Conservation (phyloP, 2,797 vertebrate genomes). For the Rhabdomys pumilio region DNA sequence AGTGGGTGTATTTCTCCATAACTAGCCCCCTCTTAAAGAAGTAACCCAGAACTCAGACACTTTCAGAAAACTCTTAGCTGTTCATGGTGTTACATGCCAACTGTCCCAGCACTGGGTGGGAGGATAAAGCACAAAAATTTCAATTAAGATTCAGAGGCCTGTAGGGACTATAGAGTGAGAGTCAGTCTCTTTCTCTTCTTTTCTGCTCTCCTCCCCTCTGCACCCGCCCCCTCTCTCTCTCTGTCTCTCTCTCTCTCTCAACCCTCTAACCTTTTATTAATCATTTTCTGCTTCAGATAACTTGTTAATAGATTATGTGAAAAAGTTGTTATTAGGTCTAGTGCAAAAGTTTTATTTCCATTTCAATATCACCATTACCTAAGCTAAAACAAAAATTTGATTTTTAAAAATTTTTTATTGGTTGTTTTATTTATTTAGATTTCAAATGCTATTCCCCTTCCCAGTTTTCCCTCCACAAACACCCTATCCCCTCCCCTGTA, state of each 20-base stretch:
- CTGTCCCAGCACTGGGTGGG: neutral
- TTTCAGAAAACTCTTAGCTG: constrained; percentile 41
- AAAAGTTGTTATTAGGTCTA: constrained; percentile 32
- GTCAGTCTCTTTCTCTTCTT: neutral
- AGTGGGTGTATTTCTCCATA: neutral
- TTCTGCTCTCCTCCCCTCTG: neutral
- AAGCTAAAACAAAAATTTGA: constrained; percentile 64
- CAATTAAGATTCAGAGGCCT: neutral
- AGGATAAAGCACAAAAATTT: neutral
- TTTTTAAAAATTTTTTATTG: too few species aligned
- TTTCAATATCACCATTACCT: constrained; percentile 23
- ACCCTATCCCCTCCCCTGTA: too few species aligned
- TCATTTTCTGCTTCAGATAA: constrained; percentile 61
- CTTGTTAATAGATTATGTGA: neutral
- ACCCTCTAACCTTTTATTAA: neutral
- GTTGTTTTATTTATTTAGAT: too few species aligned
- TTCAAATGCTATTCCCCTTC: too few species aligned
- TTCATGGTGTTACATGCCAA: neutral
- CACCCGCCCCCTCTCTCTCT: neutral
- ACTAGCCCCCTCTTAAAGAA: neutral
- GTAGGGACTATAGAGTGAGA: neutral
- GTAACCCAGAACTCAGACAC: constrained; percentile 4
- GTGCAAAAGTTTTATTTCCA: constrained; percentile 67
- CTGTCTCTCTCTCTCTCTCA: too few species aligned
- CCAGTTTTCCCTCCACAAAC: too few species aligned